Evolutionary conservation across 2,888 invertebrate species (phyloP).

Genomic region (Drosophila eohydei): DNA sequence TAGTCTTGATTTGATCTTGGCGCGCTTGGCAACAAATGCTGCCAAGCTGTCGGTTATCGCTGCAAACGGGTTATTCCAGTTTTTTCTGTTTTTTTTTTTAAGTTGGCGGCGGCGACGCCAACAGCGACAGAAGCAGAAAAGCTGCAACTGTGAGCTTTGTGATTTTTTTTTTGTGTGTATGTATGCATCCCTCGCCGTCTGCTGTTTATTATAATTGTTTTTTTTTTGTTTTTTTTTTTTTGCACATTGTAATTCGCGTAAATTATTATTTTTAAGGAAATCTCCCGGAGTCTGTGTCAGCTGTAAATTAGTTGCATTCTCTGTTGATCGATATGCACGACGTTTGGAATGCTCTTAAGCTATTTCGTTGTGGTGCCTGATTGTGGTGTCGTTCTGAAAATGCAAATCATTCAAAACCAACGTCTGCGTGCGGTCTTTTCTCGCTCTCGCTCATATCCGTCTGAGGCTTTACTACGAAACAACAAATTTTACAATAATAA

Average conservation of each 20-base stretch:
- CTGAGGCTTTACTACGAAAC: slow-evolving; percentile 4
- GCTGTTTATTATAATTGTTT: slow-evolving; percentile 16
- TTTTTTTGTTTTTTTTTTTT: neutral
- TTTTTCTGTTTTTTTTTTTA: slow-evolving; percentile 14
- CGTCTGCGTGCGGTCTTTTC: neutral
- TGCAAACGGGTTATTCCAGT: slow-evolving; percentile 70
- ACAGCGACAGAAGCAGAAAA: slow-evolving; percentile 14
- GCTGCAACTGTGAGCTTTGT: slow-evolving; percentile 5
- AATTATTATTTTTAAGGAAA: slow-evolving; percentile 34
- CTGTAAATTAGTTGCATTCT: slow-evolving; percentile 37
- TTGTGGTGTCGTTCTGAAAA: neutral
- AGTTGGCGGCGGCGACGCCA: neutral
- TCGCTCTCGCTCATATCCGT: neutral
- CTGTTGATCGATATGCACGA: slow-evolving; percentile 24
- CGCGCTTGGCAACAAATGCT: slow-evolving; percentile 71
- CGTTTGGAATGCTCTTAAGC: slow-evolving; percentile 35
- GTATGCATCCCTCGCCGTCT: slow-evolving; percentile 3
- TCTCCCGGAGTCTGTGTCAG: slow-evolving; percentile 14
- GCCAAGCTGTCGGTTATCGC: slow-evolving; percentile 42
- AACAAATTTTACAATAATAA: neutral
- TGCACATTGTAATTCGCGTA: slow-evolving; percentile 10
- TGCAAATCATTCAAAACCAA: slow-evolving; percentile 16
- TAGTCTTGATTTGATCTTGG: slow-evolving; percentile 63
- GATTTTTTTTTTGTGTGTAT: slow-evolving; percentile 1
- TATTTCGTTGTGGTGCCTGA: neutral